Conservation (phyloP, 2,113 vertebrate species). For the Chaenogobius annularis region DNA sequence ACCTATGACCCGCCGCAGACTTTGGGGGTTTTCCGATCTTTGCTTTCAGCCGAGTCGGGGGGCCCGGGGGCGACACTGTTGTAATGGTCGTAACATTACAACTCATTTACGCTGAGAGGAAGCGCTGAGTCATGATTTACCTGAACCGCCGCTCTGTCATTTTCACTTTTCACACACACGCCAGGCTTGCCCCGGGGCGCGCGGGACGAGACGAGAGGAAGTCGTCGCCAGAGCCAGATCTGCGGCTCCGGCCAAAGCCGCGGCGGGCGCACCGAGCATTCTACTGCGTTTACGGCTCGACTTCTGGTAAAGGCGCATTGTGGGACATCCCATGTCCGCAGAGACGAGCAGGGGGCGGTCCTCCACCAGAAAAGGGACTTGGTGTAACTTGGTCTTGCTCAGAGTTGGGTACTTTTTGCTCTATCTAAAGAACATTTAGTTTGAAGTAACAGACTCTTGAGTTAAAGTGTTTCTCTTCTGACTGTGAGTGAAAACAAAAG, state of each 20-base stretch:
- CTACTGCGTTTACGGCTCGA: no score
- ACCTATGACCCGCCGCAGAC: neutral
- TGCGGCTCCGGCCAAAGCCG: neutral
- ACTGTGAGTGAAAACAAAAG: no score
- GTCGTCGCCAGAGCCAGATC: neutral
- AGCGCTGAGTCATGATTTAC: slow-evolving; percentile 5
- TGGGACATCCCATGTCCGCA: no score
- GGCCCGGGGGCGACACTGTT: neutral
- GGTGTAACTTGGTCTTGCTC: no score
- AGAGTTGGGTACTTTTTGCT: no score
- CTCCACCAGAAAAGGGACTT: no score
- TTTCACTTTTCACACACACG: neutral
- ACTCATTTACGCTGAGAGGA: neutral
- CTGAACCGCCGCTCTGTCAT: neutral
- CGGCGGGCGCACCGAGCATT: neutral
- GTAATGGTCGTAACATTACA: neutral
- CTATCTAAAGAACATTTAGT: no score
- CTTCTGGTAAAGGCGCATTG: no score
- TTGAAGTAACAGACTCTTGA: no score
- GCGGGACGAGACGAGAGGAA: neutral
- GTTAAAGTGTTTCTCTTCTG: no score
- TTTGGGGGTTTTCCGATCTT: neutral
- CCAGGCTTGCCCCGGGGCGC: neutral
- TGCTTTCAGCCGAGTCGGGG: neutral
- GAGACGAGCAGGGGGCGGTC: no score